phyloP scores from a whole-genome alignment of 2,888 invertebrate species.

The Nasonia oneida region DNA sequence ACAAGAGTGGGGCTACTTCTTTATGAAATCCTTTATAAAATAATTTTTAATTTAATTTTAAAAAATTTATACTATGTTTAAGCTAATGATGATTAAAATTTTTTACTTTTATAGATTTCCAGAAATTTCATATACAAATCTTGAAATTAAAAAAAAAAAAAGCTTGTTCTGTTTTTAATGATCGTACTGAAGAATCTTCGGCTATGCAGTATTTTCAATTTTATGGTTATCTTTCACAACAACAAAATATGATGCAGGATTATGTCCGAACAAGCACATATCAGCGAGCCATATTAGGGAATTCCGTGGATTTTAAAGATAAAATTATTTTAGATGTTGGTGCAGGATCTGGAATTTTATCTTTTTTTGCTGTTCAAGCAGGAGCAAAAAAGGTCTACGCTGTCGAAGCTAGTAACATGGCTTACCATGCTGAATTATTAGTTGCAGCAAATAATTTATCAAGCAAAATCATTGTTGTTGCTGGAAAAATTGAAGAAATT shows the following conservation, averaged over 20 bases:
- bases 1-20: too few species aligned
- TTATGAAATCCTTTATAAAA: too few species aligned
- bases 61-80: too few species aligned
- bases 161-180: conserved; percentile 92
- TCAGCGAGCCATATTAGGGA: conserved; percentile 97
- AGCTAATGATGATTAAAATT: not conserved
- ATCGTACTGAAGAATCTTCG: conserved; percentile 98
- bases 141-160: conserved; percentile 87
- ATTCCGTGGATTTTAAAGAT: conserved; percentile 94
- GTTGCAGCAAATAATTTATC: conserved; percentile 94
- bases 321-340: conserved; percentile 98
- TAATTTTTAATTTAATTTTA: too few species aligned
- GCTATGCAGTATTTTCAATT: conserved; percentile 99
- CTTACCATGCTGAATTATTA: conserved; percentile 94
- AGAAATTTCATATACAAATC: conserved; percentile 87
- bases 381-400: conserved; percentile 98
- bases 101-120: conserved; percentile 82
- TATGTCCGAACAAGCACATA: conserved; percentile 99
- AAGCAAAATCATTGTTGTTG: conserved; percentile 94
- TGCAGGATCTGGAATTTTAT: conserved; percentile 98
- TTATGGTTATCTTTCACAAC: conserved; percentile 99
- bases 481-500: conserved; percentile 99
- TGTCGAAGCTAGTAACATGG: conserved; percentile 99
- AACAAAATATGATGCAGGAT: conserved; percentile 99
- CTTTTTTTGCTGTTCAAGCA: conserved; percentile 98